A percentile compares a stretch with the other conserved stretches of the same genome.
These are phyloP conservation scores for Polyodon spathula DNA, from an alignment of 2,113 vertebrate genomes.

Conservation along the genomic window DNA sequence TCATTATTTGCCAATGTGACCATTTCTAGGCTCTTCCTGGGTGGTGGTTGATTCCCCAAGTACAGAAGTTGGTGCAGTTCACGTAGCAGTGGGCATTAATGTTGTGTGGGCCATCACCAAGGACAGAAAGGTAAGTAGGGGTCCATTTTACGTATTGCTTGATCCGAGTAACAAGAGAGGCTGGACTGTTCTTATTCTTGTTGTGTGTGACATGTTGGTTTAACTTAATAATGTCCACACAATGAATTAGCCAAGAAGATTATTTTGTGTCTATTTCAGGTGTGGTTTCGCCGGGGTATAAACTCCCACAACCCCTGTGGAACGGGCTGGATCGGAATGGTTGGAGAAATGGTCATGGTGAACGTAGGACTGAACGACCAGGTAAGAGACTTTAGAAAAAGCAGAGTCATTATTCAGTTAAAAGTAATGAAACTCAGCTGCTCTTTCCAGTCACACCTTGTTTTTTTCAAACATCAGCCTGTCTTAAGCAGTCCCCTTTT, in stretches of 20 bases:
- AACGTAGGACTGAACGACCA: constrained; percentile 88
- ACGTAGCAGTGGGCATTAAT: constrained; percentile 73
- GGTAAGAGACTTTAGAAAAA: constrained; percentile 46
- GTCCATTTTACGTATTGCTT: too few species aligned
- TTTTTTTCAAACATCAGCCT: too few species aligned
- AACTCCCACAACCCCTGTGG: constrained; percentile 89
- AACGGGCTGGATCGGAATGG: constrained; percentile 93
- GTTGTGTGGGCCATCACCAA: constrained; percentile 93
- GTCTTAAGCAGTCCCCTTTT: too few species aligned
- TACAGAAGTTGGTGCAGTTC: constrained; percentile 71
- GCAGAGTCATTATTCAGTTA: neutral
- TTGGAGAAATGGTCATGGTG: constrained; percentile 89
- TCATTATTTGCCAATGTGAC: too few species aligned
- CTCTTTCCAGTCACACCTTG: too few species aligned
- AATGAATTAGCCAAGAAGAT: too few species aligned
- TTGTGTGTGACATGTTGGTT: too few species aligned
- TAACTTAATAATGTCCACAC: too few species aligned
- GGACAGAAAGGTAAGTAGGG: constrained; percentile 75
- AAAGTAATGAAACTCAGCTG: too few species aligned
- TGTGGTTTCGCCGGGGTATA: constrained; percentile 93
- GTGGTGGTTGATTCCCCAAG: constrained; percentile 76
- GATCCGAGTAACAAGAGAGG: too few species aligned
- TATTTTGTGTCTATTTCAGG: constrained; percentile 47
- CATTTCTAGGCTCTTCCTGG: constrained; percentile 63
- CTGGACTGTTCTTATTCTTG: too few species aligned